These are phyloP conservation scores for Malacosoma neustria DNA, from an alignment of 2,888 invertebrate genomes.

Conservation along the genomic window DNA sequence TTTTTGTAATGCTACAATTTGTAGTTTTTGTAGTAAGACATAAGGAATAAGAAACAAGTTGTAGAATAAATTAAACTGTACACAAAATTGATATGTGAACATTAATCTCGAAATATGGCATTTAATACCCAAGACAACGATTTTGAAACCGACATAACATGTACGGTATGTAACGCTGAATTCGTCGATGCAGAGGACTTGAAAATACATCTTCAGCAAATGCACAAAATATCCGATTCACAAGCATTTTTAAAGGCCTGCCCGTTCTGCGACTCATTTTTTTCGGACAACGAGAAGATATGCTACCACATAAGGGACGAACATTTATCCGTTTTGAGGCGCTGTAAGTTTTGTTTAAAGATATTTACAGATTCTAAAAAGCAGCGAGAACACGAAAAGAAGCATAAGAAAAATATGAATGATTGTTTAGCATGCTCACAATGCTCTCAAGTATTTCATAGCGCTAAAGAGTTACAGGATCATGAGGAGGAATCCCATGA, in stretches of 20 bases:
- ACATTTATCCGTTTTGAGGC: constrained; percentile 28
- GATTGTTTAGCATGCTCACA: constrained; percentile 32
- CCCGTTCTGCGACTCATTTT: constrained; percentile 28
- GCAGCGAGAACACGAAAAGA: constrained; percentile 27
- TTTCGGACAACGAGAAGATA: constrained; percentile 26
- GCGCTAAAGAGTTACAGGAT: constrained; percentile 19
- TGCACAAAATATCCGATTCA: constrained; percentile 22
- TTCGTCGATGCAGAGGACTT: constrained; percentile 50
- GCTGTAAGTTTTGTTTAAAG: constrained; percentile 36
- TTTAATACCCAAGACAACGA: too few relatives aligned
- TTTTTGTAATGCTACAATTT: too few relatives aligned
- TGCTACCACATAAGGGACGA: constrained; percentile 35
- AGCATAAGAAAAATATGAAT: constrained; percentile 22
- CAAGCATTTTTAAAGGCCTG: constrained; percentile 20
- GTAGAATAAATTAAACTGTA: too few relatives aligned
- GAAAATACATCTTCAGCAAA: constrained; percentile 32
- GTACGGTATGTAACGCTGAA: constrained; percentile 42
- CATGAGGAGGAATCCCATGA: constrained; percentile 26
- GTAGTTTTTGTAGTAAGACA: too few relatives aligned
- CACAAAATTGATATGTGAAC: too few relatives aligned
- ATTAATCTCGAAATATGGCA: too few relatives aligned
- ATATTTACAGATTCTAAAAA: constrained; percentile 22
- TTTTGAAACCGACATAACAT: too few relatives aligned
- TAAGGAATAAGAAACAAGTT: too few relatives aligned
- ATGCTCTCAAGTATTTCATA: constrained; percentile 25